Percentiles rank a stretch among this genome's conserved stretches.
These are phyloP conservation scores for Beris chalybata DNA, from an alignment of 2,888 invertebrate genomes.

Conservation along the genomic window DNA sequence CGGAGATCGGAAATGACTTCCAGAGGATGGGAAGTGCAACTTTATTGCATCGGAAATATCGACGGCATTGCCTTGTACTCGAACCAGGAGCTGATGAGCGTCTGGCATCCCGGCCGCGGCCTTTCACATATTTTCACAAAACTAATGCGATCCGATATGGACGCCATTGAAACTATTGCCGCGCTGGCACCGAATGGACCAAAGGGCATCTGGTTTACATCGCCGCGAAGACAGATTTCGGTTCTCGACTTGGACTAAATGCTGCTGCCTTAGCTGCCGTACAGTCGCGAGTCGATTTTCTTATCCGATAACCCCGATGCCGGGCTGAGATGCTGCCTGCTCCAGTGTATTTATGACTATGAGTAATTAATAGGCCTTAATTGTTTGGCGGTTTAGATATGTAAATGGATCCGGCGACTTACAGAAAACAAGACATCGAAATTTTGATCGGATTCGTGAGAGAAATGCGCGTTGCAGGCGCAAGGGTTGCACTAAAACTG, in stretches of 20 bases:
- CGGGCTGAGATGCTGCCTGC: not conserved
- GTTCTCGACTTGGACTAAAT: constrained; percentile 17
- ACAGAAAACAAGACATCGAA: not conserved
- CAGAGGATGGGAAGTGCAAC: constrained; percentile 10
- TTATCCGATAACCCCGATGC: constrained; percentile 33
- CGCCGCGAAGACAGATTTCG: constrained; percentile 32
- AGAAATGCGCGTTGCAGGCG: not conserved
- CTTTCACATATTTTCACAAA: constrained; percentile 34
- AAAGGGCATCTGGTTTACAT: constrained; percentile 41
- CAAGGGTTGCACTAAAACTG: constrained; percentile 9
- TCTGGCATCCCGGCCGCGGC: constrained; percentile 28
- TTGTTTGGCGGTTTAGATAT: constrained; percentile 33
- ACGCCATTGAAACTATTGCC: constrained; percentile 28
- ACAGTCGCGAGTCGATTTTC: constrained; percentile 7
- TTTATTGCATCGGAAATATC: constrained; percentile 29
- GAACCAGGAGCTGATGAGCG: constrained; percentile 19
- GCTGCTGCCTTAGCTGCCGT: constrained; percentile 20
- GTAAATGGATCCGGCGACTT: not conserved
- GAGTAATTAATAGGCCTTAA: constrained; percentile 39
- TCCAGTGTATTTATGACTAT: constrained; percentile 25
- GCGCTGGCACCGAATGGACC: constrained; percentile 25
- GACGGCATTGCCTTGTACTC: constrained; percentile 5
- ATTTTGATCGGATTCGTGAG: constrained; percentile 17
- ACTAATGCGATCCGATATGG: constrained; percentile 33
- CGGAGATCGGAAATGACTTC: constrained; percentile 21